Base-by-base conservation (phyloP, 2,888 invertebrate genomes). In the Tryphoninae sp. region DNA sequence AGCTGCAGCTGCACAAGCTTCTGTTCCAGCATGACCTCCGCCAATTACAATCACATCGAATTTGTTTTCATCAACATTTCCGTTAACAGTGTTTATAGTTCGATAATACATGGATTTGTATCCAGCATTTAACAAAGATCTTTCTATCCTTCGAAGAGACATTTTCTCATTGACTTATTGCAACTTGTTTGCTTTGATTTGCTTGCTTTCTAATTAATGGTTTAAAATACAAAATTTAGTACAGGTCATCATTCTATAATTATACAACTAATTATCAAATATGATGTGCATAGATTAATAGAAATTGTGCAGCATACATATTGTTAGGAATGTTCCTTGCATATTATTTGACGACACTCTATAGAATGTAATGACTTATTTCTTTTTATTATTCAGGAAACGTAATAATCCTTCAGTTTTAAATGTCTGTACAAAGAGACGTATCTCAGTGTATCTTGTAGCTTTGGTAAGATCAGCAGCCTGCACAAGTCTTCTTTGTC, bases 11-110 rank as follows among this genome's bases (percentile, higher is more conserved):
- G 96, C 94, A 88, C 96, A 96, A 1, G 97, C 97, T 92, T 98
- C 98, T 6, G 96, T 95, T 13, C 98, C 98, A 8, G 98, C 98
- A 94, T 98, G 98, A 0, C 98, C 98, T 4, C 97, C 98, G 13
- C 98, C 98, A 86, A 98, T 95, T 61, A 98, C 95, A 85, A 97
- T 94, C 0, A 97, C 97, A 93, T 97, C 96, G 86, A 92, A 94
- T 67, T 89, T 89, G 40, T 84, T 45, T 49, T 79, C 58, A 74
- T 78, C 55, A 26, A 78, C 78, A 33, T 22, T 59, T 19, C 11
- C 58, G 40, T 61, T 72, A 67, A 59, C 16, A 49, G 59, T 76
- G 45, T 51, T 69, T 2, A 82, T 19, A n/a, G 65, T 19, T 55
- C 78, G 69, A 58, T 23, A 61, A 51, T 71, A 77, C 33, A 72